Evolutionary conservation across 2,888 invertebrate species (phyloP), one percentile per base, ranked within the genome.

Genomic region (Mayetiola destructor): DNA sequence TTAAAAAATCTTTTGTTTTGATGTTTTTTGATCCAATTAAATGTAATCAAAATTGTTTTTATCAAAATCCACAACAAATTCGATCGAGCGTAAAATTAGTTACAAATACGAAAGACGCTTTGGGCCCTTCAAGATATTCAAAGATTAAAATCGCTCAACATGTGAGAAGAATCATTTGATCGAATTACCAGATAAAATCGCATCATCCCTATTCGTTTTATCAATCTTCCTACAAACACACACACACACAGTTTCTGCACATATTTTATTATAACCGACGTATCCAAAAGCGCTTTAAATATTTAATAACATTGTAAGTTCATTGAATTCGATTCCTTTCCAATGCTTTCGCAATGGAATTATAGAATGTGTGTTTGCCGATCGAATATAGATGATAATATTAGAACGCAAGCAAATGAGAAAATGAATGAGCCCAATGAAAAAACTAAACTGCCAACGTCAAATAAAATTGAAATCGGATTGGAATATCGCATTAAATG

Each of bases 91-190:
- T 48, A 14, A 48, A 48, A 48, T 48, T 48, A 48, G 48, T 27
- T 27, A n/a, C n/a, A n/a, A n/a, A n/a, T n/a, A n/a, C n/a, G n/a
- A n/a, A 21, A 21, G 27, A 48, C 27, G 27, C 48, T 42, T 21
- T 10, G 14, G 4, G 3, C 3, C 27, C 18, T 5, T 39, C 39
- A 39, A 18, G n/a, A n/a, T 27, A 23, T 27, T 48, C 27, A 48
- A 48, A 48, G 48, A 48, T 48, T 48, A 48, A 48, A 23, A 48
- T 48, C 27, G 23, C 27, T 48, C 48, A 16, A 48, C 23, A 23
- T 23, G 20, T 40, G 40, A n/a, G 48, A 48, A 48, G 48, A 48
- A 48, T 48, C 48, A 48, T 48, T n/a, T 48, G 48, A 48, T 48
- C 27, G 48, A 48, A 48, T 48, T 48, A 27, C 48, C 4, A 27